These are phyloP conservation scores for Drosophila nasuta DNA, from an alignment of 1,140 invertebrate genomes.

Conservation along the genomic window DNA sequence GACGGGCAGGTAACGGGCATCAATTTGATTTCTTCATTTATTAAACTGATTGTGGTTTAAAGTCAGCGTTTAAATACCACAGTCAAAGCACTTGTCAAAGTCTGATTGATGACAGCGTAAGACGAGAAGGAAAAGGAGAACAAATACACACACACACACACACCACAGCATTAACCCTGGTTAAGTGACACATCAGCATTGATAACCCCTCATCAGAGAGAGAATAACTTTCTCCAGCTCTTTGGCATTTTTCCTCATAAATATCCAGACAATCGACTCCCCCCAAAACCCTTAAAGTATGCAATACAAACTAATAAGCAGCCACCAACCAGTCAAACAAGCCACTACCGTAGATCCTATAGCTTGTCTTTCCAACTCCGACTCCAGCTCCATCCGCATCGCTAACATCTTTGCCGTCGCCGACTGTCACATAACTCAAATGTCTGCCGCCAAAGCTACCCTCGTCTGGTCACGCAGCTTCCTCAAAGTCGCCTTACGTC, in stretches of 20 bases:
- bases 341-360: slow-evolving; percentile 56
- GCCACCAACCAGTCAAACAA: slow-evolving; percentile 61
- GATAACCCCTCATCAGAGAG: slow-evolving; percentile 46
- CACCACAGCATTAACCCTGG: slow-evolving; percentile 58
- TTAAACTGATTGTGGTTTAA: slow-evolving; percentile 44
- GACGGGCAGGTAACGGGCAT: slow-evolving; percentile 17
- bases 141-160: slow-evolving; percentile 2
- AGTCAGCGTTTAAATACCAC: slow-evolving; percentile 54
- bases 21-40: slow-evolving; percentile 55
- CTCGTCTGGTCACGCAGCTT: slow-evolving; percentile 79
- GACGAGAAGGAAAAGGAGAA: not conserved
- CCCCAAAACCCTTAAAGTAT: slow-evolving; percentile 52
- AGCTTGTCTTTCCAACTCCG: not conserved
- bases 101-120: slow-evolving; percentile 67
- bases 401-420: slow-evolving; percentile 37
- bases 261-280: slow-evolving; percentile 67
- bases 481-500: slow-evolving; percentile 21
- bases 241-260: slow-evolving; percentile 70
- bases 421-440: slow-evolving; percentile 79
- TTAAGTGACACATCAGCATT: slow-evolving; percentile 70
- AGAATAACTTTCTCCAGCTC: slow-evolving; percentile 6
- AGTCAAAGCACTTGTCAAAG: slow-evolving; percentile 61
- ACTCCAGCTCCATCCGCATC: slow-evolving; percentile 23
- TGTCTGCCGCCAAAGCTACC: slow-evolving; percentile 78
- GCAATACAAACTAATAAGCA: slow-evolving; percentile 79